Conservation (phyloP, 1,140 invertebrate genomes). For the Magallana angulata region DNA sequence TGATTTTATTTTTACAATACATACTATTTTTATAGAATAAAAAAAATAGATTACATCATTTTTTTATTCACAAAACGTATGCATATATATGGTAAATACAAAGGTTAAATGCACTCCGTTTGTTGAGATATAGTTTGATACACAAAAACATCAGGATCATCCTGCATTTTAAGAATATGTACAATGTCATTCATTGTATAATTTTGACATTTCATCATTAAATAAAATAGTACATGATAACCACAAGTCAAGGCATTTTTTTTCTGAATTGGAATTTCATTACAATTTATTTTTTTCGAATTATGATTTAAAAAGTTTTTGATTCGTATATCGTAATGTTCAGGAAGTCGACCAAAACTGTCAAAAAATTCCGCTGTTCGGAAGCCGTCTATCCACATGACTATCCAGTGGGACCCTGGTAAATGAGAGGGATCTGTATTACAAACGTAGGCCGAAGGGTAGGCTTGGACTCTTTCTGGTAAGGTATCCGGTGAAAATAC, state of each 20-base stretch:
- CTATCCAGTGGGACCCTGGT: too few species aligned
- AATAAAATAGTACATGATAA: slow-evolving; percentile 34
- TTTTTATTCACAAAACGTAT: neutral
- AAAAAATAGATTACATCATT: neutral
- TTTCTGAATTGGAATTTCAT: neutral
- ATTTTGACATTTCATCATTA: neutral
- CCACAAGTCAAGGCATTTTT: slow-evolving; percentile 29
- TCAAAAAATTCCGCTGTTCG: too few species aligned
- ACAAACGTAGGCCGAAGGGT: too few species aligned
- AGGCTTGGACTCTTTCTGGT: too few species aligned
- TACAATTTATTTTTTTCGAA: neutral
- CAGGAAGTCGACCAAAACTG: too few species aligned
- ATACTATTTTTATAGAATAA: neutral
- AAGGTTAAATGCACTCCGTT: neutral
- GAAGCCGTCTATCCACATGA: too few species aligned
- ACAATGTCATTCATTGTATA: slow-evolving; percentile 10
- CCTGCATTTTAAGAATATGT: neutral
- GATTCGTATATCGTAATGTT: neutral
- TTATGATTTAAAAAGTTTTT: neutral
- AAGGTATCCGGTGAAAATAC: too few species aligned
- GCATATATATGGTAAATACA: neutral
- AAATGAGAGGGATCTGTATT: too few species aligned
- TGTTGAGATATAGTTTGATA: neutral
- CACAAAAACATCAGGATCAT: neutral
- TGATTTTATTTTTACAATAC: neutral